phyloP scores from a whole-genome alignment of 2,888 invertebrate species.

The Lepas anatifera region DNA sequence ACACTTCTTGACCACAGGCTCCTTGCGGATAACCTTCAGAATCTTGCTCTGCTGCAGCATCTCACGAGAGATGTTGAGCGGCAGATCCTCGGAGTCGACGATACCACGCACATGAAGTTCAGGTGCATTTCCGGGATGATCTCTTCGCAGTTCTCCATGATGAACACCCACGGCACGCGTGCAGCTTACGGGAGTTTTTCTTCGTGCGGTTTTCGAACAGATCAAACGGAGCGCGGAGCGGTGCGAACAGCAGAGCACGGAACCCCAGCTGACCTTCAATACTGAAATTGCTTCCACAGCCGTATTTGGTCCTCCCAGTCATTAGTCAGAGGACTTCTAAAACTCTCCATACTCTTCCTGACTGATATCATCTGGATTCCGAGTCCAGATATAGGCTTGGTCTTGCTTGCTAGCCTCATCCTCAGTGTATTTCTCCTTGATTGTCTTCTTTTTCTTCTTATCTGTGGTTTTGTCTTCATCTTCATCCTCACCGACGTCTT shows the following conservation, averaged over 20 bases:
- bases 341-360: constrained; percentile 96
- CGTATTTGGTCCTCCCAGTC: constrained; percentile 97
- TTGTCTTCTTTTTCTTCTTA: constrained; percentile 81
- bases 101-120: constrained; percentile 92
- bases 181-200: constrained; percentile 96
- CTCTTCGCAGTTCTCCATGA: constrained; percentile 99
- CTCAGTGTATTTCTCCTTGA: constrained; percentile 95
- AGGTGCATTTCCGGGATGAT: constrained; percentile 98
- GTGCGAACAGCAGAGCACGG: constrained; percentile 81
- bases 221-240: constrained; percentile 90
- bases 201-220: constrained; percentile 96
- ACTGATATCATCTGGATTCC: constrained; percentile 91
- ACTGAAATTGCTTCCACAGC: constrained; percentile 91
- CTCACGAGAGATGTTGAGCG: constrained; percentile 96
- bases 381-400: constrained; percentile 95
- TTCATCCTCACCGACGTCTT: constrained; percentile 48
- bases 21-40: constrained; percentile 96
- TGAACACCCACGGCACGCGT: constrained; percentile 95
- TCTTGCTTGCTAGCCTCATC: constrained; percentile 98
- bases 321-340: constrained; percentile 92
- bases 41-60: constrained; percentile 99
- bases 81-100: constrained; percentile 97
- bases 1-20: constrained; percentile 97
- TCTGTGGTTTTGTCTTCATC: constrained; percentile 54
- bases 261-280: constrained; percentile 91